Base-by-base conservation (phyloP, 2,888 invertebrate genomes). In the Taphrorychus bicolor region DNA sequence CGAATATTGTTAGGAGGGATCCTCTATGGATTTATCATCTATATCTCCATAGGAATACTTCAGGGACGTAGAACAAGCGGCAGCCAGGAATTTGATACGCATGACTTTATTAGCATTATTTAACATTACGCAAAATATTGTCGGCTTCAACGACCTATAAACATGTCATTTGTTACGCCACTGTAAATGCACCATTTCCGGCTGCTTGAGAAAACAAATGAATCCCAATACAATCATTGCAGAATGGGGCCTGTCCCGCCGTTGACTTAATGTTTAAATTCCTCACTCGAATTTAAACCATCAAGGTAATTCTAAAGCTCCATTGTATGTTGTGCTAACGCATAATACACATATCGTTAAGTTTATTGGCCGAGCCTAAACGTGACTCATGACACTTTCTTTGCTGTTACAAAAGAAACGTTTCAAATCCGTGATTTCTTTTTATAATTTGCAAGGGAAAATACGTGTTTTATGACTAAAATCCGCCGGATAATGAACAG, bases 1-100 rank as follows among this genome's bases (percentile, higher is more conserved):
- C 75, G 76, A 77, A 77, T 78, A 78, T 78, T 78, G 76, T 76
- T 71, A 75, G 73, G 49, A 65, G 60, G 57, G 57, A 21, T 60
- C 48, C 58, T 65, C 40, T 69, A 63, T 68, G 59, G 49, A 68
- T 63, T 62, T 68, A 68, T 63, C 59, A 63, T 62, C 58, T 58
- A 68, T 68, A 63, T 63, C 59, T 23, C 52, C 45, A n/a, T n/a
- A 42, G 40, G 21, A 22, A 5, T 7, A 21, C 1, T 17, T 42
- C 63, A 63, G 63, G 22, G 41, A 51, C 51, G 57, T 56, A 16
- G 23, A 23, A 14, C 11, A 22, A 21, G 11, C 11, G 1, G 11
- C 32, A 32, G 7, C 9, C 32, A 32, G 7, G 11, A 32, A 9
- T 32, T 32, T 32, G 9, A 32, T 3, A 32, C 11, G 32, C 11